Conservation (phyloP, 2,113 vertebrate species). For the Pao palembangensis region DNA sequence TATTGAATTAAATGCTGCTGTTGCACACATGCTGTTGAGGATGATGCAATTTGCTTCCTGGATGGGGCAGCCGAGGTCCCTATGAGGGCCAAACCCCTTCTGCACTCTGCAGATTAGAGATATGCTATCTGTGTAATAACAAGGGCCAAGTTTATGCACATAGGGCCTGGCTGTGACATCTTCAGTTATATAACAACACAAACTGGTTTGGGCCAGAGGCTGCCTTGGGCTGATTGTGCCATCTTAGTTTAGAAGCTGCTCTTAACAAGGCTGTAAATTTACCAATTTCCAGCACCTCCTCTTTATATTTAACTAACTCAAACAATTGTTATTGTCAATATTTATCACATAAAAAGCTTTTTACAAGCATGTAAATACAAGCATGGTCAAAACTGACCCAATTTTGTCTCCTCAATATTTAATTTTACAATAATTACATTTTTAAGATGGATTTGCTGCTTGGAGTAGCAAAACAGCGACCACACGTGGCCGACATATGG, state of each 20-base stretch:
- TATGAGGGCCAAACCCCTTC: constrained; percentile 4
- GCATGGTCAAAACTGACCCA: too few relatives aligned
- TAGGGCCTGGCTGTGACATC: constrained; percentile 32
- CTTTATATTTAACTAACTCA: background rate
- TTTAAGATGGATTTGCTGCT: background rate
- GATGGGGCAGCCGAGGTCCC: constrained; percentile 24
- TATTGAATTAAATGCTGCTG: too few relatives aligned
- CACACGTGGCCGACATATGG: constrained; percentile 26
- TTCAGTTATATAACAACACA: constrained; percentile 10
- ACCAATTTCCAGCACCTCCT: background rate
- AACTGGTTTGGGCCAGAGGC: background rate
- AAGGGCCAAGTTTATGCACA: constrained; percentile 4
- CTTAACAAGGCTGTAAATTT: background rate
- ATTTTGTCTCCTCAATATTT: too few relatives aligned
- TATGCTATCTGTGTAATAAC: constrained; percentile 57
- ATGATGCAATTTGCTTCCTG: constrained; percentile 59
- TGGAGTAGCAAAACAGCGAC: constrained; percentile 31
- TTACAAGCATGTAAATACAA: background rate
- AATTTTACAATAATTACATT: background rate
- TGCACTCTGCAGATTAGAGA: constrained; percentile 35
- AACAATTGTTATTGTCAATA: background rate
- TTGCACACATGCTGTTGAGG: background rate
- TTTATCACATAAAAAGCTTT: background rate
- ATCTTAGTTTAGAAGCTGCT: background rate
- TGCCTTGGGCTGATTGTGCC: background rate